Evolutionary conservation across 2,888 invertebrate species (phyloP), one percentile per base, ranked within the genome.

Genomic region (Pterostichus madidus): DNA sequence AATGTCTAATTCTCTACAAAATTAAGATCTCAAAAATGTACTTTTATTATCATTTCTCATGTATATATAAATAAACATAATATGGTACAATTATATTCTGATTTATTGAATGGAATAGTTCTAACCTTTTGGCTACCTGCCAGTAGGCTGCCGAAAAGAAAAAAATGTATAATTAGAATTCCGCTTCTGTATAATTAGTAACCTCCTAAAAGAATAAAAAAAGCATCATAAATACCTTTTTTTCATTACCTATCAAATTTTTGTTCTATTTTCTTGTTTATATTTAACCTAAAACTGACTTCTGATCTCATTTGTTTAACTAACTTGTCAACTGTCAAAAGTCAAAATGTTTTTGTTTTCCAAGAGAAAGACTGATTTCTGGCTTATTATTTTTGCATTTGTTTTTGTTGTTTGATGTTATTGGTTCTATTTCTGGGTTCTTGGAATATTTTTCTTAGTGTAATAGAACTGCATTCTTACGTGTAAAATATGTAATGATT

Each of bases 31-130:
- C 5, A 39, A 39, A 39, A 39, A 39, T 39, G 49, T 49, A 49
- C 49, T n/a, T n/a, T 32, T 64, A 6, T 64, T 13, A 64, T 5
- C 11, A 39, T 2, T 5, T 39, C 39, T 11, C 31, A 11, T 59
- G 59, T 64, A 64, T 64, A 31, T 64, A 35, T 64, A 64, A 64
- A 64, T 64, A 64, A 64, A 64, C 64, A 32, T 64, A 64, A 64
- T 11, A 35, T 64, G 32, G 7, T 64, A 64, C 64, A 64, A 64
- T 64, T 64, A 64, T 35, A 59, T 17, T 17, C 32, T 64, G 35
- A 64, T 64, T 64, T 64, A 64, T 35, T 64, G 64, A 64, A 64
- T 64, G 64, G 35, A 13, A 49, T 49, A 49, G n/a, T 49, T 64
- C 35, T 11, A n/a, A 64, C 64, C 10, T 35, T 64, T 32, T 64